Base-by-base conservation (phyloP, 2,113 vertebrate genomes). In the Polyodon spathula region DNA sequence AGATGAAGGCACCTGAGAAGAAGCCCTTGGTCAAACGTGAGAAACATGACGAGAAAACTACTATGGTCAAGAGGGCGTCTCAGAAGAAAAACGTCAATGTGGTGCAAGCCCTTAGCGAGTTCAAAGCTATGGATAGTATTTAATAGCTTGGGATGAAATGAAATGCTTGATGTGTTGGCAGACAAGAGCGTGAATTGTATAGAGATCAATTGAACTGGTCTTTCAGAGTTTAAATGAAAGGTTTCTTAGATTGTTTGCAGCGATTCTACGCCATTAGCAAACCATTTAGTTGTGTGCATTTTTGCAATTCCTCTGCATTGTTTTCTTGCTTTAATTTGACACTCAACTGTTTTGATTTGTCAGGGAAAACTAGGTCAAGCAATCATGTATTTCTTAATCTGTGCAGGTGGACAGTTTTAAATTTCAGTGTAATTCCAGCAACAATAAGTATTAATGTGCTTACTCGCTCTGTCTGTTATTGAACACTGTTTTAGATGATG, bases 41-140 rank as follows among this genome's bases (percentile, higher is more conserved):
- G 87, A 98, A 99, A 41, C 93, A 96, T 68, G 94, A 97, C 0
- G 94, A 98, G 44, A 92, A 97, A 66, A 90, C 90, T 6, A 97
- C 94, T 8, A 85, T 87, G 70, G 94, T 99, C 68, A 98, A 97
- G 79, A 81, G 94, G 12, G 93, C 95, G 0, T 98, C 96, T 4
- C 94, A 98, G 63, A 99, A 96, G 88, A 98, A 98, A 68, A 92
- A 92, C 0, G 74, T 99, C 16, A 98, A 91, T 82, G 93, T 93
- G 0, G 94, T 99, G 76, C 95, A 99, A 83, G 96, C 95, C 6
- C 89, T 98, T 65, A 99, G 96, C 4, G 96, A 99, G 71, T 99
- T 98, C 76, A 98, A 97, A 75, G 96, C 95, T 8, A 98, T 97
- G 95, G 96, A 99, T 73, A 99, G 92, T 68, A 99, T 98, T 80